Conservation (phyloP, 1,140 invertebrate genomes). For the Lepeophtheirus salmonis region DNA sequence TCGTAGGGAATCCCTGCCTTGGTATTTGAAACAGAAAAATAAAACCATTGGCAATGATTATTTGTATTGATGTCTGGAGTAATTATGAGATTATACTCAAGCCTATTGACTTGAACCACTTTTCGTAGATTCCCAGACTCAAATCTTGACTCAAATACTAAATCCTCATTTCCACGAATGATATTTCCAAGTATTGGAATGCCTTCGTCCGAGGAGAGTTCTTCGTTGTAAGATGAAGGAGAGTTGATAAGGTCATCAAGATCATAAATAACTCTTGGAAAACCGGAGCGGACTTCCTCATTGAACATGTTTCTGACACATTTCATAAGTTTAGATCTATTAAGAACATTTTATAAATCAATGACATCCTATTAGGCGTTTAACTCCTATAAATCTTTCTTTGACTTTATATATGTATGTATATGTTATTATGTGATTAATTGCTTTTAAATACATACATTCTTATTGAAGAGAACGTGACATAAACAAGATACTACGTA, state of each 20-base stretch:
- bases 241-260: conserved; percentile 37
- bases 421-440: too few relatives aligned
- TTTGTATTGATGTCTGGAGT: conserved; percentile 64
- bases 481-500: too few relatives aligned
- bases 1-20: conserved; percentile 45
- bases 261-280: conserved; percentile 40
- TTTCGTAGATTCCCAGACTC: conserved; percentile 74
- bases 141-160: conserved; percentile 69
- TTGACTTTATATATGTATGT: too few relatives aligned
- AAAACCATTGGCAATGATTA: conserved; percentile 75
- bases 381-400: too few relatives aligned
- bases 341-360: not conserved
- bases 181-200: not conserved
- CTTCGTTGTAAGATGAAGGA: not conserved
- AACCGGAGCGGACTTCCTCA: not conserved
- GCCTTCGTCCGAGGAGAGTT: conserved; percentile 22
- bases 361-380: too few relatives aligned
- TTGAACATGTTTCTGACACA: not conserved
- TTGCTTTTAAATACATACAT: too few relatives aligned
- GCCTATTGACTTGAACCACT: conserved; percentile 53
- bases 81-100: conserved; percentile 67
- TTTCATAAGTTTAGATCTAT: not conserved
- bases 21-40: conserved; percentile 74
- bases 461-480: too few relatives aligned
- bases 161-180: conserved; percentile 28